These are phyloP conservation scores for Leptocoma aspasia DNA, from an alignment of 2,113 vertebrate species.

Conservation along the genomic window DNA sequence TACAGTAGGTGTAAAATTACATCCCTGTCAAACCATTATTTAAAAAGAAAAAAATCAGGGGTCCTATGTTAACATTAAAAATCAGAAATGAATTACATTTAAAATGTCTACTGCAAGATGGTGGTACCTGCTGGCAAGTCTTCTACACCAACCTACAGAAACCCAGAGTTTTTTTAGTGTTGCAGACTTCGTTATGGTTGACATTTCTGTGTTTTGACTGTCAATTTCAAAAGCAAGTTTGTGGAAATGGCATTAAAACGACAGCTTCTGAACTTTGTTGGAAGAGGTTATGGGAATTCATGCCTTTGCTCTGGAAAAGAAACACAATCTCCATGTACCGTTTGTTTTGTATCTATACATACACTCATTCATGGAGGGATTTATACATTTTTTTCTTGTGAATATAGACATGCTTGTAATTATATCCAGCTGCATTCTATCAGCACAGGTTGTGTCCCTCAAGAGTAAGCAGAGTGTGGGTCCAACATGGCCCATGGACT, in stretches of 20 bases:
- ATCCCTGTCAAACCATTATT: conserved; percentile 21
- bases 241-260: neutral
- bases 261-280: neutral
- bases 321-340: neutral
- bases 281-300: neutral
- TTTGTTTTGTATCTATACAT: neutral
- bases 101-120: neutral
- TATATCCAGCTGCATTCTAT: neutral
- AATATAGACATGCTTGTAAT: neutral
- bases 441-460: neutral
- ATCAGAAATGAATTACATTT: neutral
- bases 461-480: neutral
- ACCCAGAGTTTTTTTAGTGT: neutral
- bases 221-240: neutral
- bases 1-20: conserved; percentile 20
- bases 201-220: neutral
- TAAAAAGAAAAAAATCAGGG: neutral
- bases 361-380: neutral
- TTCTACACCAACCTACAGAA: neutral
- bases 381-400: neutral
- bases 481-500: accelerated
- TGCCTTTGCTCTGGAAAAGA: neutral
- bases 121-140: neutral
- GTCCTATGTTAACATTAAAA: conserved; percentile 11
- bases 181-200: neutral